Base-by-base conservation (phyloP, 2,797 vertebrate genomes). In the Lates japonicus region DNA sequence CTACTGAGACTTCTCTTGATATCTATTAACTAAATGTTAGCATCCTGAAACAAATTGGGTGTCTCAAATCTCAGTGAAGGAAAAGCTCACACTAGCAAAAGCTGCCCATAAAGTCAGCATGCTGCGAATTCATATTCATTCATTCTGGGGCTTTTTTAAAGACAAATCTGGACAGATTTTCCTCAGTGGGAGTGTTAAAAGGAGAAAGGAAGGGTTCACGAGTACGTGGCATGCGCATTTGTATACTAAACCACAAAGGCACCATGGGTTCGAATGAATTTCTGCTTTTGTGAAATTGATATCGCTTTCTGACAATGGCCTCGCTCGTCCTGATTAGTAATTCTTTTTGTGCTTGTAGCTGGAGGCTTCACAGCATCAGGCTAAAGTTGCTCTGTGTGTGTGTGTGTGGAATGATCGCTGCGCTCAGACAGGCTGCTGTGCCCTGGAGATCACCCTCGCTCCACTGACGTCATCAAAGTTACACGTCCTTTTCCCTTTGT, bases 21-120 rank as follows among this genome's bases (percentile, higher is more conserved):
- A 84, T 84, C 79, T 80, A 81, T 88, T 90, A 85, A 79, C 73
- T 85, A 90, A 89, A 85, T 84, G 79, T 87, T 88, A 82, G 46
- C 76, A 73, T 72, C 69, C 66, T 78, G 58, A 88, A 88, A 76
- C 60, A 83, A 85, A 87, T 59, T 69, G 55, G 41, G 20, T 87
- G 63, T 64, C 60, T 74, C 54, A 75, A 74, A 82, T 78, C 57
- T 70, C 33, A 51, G 19, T 74, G 39, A 87, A 71, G 63, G 35
- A 84, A 70, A 74, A 73, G 17, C 57, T 74, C 54, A 58, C 33
- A 60, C n/a, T 31, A 55, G 20, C 54, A 80, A 51, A 78, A 51
- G 29, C 48, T 62, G n/a, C 42, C 13, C 13, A 74, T 62, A 60
- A 73, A 78, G 78, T 59, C 29, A 61, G 46, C 14, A 42, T 9